phyloP scores from a whole-genome alignment of 2,797 vertebrate species.

The Neolamprologus multifasciatus region DNA sequence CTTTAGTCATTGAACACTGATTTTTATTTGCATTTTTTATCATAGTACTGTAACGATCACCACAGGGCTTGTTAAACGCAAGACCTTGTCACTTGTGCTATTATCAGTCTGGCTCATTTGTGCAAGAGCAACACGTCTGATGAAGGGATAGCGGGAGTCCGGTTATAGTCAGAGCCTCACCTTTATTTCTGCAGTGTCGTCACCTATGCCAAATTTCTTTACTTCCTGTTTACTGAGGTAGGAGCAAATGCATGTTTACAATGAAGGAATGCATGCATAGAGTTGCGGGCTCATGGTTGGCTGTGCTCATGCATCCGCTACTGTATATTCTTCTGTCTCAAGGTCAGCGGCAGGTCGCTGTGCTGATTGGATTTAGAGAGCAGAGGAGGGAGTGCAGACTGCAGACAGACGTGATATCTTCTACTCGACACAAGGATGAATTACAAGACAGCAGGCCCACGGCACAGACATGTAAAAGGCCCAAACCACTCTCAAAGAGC shows the following conservation, averaged over 20 bases:
- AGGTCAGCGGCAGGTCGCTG: conserved; percentile 64
- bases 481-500: background rate
- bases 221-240: background rate
- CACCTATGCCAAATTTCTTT: background rate
- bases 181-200: background rate
- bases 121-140: background rate
- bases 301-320: conserved; percentile 32
- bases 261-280: conserved; percentile 5
- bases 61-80: conserved; percentile 36
- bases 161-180: background rate
- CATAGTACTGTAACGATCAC: conserved; percentile 32
- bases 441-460: background rate
- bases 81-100: conserved; percentile 16
- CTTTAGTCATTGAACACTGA: conserved; percentile 47
- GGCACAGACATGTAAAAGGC: background rate
- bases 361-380: conserved; percentile 63
- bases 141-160: background rate
- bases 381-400: conserved; percentile 22
- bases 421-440: background rate
- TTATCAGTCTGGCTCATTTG: conserved; percentile 2
- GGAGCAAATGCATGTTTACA: background rate
- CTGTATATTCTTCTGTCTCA: conserved; percentile 59
- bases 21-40: conserved; percentile 59
- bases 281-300: conserved; percentile 17
- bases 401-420: conserved; percentile 47